Base-by-base conservation (phyloP, 2,113 vertebrate species). In the Microcebus jonahi region DNA sequence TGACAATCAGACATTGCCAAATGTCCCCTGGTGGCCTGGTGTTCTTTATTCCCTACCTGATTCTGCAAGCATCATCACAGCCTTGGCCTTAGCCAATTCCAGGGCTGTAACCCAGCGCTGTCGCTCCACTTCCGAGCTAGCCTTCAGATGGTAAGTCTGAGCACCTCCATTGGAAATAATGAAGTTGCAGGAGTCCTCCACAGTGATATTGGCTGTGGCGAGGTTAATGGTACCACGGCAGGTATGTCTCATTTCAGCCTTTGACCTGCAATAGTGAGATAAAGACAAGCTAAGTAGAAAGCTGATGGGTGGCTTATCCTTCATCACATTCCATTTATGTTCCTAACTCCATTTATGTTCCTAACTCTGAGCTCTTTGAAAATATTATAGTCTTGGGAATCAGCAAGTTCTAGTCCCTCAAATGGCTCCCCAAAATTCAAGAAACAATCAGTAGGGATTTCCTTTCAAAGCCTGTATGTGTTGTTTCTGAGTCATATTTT, bases 181-280 rank as follows among this genome's bases (percentile, higher is more conserved):
- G 95, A 99, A 99, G 97, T 99, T 99, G 91, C 99, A 99, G 0
- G 99, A 99, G 90, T 99, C 99, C 97, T 99, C 99, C 97, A 99
- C 99, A 0, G 98, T 98, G 94, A 99, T 99, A 97, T 99, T 99
- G 97, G 99, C 99, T 0, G 99, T 99, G 89, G 99, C 99, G 82
- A 99, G 98, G 98, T 99, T 99, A 96, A 99, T 99, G 87, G 99
- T 99, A 42, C 99, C 99, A 0, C 99, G 98, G 97, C 99, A 99
- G 2, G 99, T 99, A 96, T 99, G 99, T 27, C 99, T 99, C 99
- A 99, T 99, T 98, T 99, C 99, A 0, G 99, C 99, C 98, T 99
- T 99, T 34, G 99, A 99, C 91, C 99, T 99, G 97, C 3, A 29
- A 65, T 55, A 63, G 48, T 0, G 1, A 88, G 53, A 80, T 0